Evolutionary conservation across 2,113 vertebrate species (phyloP).

Genomic region (Archilochus colubris): DNA sequence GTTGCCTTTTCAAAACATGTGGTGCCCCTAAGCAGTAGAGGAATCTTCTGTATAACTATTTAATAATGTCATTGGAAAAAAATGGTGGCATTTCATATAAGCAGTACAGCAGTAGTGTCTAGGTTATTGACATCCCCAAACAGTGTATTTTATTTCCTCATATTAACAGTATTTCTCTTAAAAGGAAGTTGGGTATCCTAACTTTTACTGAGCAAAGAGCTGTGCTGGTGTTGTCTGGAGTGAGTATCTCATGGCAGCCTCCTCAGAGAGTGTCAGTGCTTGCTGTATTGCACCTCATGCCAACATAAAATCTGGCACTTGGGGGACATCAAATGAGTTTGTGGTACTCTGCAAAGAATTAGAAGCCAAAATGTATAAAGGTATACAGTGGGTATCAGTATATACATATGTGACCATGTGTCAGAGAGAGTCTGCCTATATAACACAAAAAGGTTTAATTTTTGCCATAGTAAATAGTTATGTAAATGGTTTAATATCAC

Average conservation of each 20-base stretch:
- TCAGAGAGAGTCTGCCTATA: not conserved
- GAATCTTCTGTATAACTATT: not conserved
- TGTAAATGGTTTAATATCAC: not conserved
- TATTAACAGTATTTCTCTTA: not conserved
- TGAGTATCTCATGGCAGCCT: not conserved
- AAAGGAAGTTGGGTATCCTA: not conserved
- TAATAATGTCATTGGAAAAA: not conserved
- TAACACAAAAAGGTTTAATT: not conserved
- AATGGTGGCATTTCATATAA: not conserved
- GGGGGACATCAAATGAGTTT: not conserved
- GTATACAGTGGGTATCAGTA: accelerated
- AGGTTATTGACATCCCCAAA: not conserved
- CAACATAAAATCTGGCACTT: not conserved
- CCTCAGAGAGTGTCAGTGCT: not conserved
- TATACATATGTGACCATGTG: not conserved
- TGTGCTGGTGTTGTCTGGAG: not conserved
- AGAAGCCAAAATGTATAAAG: not conserved
- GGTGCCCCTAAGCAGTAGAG: not conserved
- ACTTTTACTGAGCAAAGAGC: not conserved
- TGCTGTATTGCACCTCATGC: not conserved
- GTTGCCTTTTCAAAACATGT: not conserved
- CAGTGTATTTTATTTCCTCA: not conserved
- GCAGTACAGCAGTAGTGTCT: not conserved
- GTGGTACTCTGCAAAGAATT: not conserved
- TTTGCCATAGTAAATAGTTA: not conserved